A percentile compares a stretch with the other conserved stretches of the same genome.
Conservation (phyloP, 2,797 vertebrate species). For the Numenius phaeopus region DNA sequence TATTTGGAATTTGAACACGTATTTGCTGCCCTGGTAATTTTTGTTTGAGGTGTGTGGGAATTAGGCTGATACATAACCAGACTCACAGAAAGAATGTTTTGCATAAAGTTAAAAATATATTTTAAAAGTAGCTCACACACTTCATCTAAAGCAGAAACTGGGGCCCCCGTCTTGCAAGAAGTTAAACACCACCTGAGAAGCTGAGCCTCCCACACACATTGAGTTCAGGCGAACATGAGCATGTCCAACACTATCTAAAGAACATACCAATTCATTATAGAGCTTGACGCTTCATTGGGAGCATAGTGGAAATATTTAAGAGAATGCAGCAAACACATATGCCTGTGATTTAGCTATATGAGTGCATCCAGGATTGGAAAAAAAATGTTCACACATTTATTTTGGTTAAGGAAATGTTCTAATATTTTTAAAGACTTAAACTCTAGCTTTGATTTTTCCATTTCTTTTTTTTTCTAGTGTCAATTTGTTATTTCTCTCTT, state of each 20-base stretch:
- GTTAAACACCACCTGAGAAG: constrained; percentile 29
- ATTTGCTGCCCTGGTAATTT: constrained; percentile 45
- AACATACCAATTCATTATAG: neutral
- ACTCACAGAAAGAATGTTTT: constrained; percentile 22
- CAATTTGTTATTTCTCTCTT: neutral
- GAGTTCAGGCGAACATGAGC: neutral
- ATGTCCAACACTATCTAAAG: neutral
- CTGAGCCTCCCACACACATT: constrained; percentile 1
- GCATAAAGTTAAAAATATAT: neutral
- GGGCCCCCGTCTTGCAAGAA: neutral
- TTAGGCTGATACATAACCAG: neutral
- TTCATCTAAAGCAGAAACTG: constrained; percentile 27
- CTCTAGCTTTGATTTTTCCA: neutral
- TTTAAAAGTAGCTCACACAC: constrained; percentile 1
- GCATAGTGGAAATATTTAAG: neutral
- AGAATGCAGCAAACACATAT: neutral
- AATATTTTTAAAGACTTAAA: neutral
- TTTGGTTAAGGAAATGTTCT: neutral
- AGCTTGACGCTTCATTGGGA: neutral
- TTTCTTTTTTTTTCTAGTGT: neutral
- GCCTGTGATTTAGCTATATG: neutral
- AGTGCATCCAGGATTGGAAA: neutral
- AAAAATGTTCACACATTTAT: neutral
- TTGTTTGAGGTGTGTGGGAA: neutral
- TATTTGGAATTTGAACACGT: constrained; percentile 72